phyloP scores from a whole-genome alignment of 2,888 invertebrate species.

The Dromius quadrimaculatus region DNA sequence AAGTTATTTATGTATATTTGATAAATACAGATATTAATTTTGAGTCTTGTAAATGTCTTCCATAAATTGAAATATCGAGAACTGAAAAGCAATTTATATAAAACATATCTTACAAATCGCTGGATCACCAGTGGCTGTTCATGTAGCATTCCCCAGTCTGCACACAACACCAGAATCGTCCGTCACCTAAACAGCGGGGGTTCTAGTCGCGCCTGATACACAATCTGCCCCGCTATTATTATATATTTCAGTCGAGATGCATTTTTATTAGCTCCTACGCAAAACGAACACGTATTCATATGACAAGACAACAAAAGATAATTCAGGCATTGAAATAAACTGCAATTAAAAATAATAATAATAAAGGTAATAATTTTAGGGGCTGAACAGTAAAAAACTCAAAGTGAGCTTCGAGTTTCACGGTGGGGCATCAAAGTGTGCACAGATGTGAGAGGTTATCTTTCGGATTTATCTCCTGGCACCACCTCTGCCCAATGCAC shows the following conservation, averaged over 20 bases:
- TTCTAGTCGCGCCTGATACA: conserved; percentile 6
- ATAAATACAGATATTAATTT: too few species aligned
- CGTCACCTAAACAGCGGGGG: conserved; percentile 43
- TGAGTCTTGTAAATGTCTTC: too few species aligned
- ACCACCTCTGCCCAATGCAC: conserved; percentile 48
- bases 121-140: conserved; percentile 38
- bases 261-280: conserved; percentile 37
- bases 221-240: conserved; percentile 30
- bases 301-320: neutral
- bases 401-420: neutral
- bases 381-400: too few species aligned
- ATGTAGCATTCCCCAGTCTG: conserved; percentile 38
- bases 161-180: conserved; percentile 34
- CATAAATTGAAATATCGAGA: too few species aligned
- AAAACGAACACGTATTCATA: neutral
- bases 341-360: too few species aligned
- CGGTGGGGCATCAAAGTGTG: conserved; percentile 43
- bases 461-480: conserved; percentile 45
- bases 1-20: too few species aligned
- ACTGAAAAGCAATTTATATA: too few species aligned
- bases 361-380: too few species aligned
- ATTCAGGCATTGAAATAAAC: too few species aligned
- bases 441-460: conserved; percentile 51
- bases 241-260: conserved; percentile 42
- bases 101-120: too few species aligned